Base-by-base conservation (phyloP, 2,888 invertebrate genomes). In the Alsophila aescularia region DNA sequence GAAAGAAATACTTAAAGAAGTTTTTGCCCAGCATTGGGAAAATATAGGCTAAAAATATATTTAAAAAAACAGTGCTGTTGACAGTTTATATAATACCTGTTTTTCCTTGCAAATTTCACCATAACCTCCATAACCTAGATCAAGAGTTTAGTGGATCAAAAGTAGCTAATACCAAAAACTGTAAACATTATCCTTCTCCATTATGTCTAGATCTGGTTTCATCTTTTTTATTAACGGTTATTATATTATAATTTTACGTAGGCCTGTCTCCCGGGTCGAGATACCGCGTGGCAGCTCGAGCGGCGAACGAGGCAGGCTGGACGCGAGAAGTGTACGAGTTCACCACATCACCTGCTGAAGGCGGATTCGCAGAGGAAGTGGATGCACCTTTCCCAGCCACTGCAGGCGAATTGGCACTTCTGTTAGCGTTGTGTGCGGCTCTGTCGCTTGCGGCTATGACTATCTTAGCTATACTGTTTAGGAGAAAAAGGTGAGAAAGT, bases 241-340 rank as follows among this genome's bases (percentile, higher is more conserved):
- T n/a, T 24, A 5, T 24, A 5, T 7, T 7, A 7, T 2, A 24
- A 7, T 24, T 24, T 24, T 7, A 7, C 13, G 8, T 60, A 88
- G 90, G 90, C 42, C 81, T 94, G 60, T 79, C 85, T 10, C 92
- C 93, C 9, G 93, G 93, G 0, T 93, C 93, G 39, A 91, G 94
- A 77, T 94, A 93, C 75, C 93, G 93, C 45, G 85, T 94, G 24
- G 93, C 93, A 37, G 93, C 93, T 35, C 91, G 93, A 0, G 94
- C 93, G 18, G 92, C 92, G 6, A 94, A 93, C 72, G 94, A 94
- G 72, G 94, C 94, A 5, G 94, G 93, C 0, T 92, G 92, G 85
- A 93, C 93, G 41, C 88, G 93, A 0, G 93, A 93, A 60, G 92
- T 93, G 45, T 94, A 92, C 69, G 93, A 93, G 72, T 93, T 94